phyloP scores from a whole-genome alignment of 2,888 invertebrate species.

The Eupithecia subfuscata region DNA sequence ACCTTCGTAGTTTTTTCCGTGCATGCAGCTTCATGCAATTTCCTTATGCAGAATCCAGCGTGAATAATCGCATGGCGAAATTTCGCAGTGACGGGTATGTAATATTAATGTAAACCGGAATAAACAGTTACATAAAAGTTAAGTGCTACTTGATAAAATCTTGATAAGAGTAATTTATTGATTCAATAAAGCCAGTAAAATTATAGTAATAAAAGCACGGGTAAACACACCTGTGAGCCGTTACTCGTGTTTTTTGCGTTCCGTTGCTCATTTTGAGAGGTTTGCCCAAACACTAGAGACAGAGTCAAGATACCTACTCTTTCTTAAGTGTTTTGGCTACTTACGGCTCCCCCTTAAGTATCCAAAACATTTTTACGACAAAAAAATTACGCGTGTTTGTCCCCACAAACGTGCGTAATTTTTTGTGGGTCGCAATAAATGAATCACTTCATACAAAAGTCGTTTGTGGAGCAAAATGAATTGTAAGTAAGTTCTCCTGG shows the following conservation, averaged over 20 bases:
- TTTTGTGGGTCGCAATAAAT: neutral
- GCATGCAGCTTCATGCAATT: too few species aligned
- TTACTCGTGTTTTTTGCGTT: constrained; percentile 1
- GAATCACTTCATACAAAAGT: neutral
- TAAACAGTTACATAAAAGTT: neutral
- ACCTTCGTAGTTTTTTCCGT: too few species aligned
- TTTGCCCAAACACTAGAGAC: neutral
- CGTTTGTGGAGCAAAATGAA: neutral
- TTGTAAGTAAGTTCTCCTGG: too few species aligned
- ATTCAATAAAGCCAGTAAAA: constrained; percentile 3
- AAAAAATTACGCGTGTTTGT: too few species aligned
- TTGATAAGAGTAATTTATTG: neutral
- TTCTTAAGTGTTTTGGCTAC: neutral
- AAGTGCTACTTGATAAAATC: neutral
- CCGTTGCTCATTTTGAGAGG: neutral
- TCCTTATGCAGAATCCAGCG: too few species aligned
- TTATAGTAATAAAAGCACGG: neutral
- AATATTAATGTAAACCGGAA: neutral
- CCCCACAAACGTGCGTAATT: neutral
- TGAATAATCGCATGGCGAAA: too few species aligned
- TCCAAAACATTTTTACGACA: too few species aligned
- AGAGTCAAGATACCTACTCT: neutral
- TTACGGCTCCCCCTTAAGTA: too few species aligned
- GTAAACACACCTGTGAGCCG: neutral
- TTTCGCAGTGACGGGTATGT: too few species aligned